Evolutionary conservation across 1,140 invertebrate species (phyloP).

Genomic region (Aphidius ervi): DNA sequence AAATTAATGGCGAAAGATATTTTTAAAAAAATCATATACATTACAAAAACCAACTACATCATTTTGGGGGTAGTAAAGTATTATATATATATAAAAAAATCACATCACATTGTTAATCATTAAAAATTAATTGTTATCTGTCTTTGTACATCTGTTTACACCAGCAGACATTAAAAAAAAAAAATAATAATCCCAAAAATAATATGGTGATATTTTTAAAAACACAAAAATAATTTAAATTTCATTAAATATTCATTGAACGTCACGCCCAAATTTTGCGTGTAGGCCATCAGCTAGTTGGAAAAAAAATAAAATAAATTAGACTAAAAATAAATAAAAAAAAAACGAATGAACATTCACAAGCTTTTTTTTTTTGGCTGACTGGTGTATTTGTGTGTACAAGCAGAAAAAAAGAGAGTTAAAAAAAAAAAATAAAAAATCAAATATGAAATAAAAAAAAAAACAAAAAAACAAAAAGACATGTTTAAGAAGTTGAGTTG

Average conservation of each 20-base stretch:
- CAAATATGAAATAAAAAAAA: too few species aligned
- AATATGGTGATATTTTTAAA: neutral
- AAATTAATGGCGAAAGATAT: too few species aligned
- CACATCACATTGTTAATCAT: too few species aligned
- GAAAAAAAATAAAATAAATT: constrained; percentile 2
- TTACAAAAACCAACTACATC: too few species aligned
- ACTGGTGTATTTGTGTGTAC: constrained; percentile 7
- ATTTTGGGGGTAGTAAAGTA: too few species aligned
- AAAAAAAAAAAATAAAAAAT: neutral
- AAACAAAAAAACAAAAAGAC: too few species aligned
- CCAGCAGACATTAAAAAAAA: neutral
- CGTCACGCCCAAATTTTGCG: constrained; percentile 19
- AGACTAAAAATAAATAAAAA: neutral
- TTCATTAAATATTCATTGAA: constrained; percentile 9
- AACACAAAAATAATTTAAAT: constrained; percentile 4
- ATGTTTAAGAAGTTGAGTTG: too few species aligned
- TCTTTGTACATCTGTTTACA: neutral
- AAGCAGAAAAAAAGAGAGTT: constrained; percentile 4
- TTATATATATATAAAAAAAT: too few species aligned
- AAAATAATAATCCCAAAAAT: neutral
- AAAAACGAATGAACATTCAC: neutral
- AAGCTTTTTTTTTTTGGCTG: too few species aligned
- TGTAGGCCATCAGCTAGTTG: constrained; percentile 6
- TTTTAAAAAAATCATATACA: too few species aligned
- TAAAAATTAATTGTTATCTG: too few species aligned